These are phyloP conservation scores for Astyanax mexicanus DNA, from an alignment of 2,797 vertebrate species.

Conservation along the genomic window DNA sequence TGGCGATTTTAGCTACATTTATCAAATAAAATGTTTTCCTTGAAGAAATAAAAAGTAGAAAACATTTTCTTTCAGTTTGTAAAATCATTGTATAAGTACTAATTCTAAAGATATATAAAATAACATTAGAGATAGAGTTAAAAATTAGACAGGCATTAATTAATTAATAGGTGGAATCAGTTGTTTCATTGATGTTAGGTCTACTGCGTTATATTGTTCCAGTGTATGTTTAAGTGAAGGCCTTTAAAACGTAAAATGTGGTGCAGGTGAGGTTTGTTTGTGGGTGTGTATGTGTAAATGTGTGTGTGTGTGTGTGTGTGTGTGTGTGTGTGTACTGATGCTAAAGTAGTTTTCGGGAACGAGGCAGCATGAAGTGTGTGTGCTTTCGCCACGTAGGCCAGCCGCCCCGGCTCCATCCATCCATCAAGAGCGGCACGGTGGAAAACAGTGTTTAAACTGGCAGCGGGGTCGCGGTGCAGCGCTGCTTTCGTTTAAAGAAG, in stretches of 20 bases:
- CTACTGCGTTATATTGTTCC: slow-evolving; percentile 11
- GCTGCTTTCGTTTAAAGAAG: slow-evolving; percentile 33
- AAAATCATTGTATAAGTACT: too few relatives aligned
- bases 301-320: slow-evolving; percentile 2
- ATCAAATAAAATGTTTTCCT: too few relatives aligned
- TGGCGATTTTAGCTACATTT: too few relatives aligned
- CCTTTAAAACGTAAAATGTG: too few relatives aligned
- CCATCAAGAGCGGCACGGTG: slow-evolving; percentile 33
- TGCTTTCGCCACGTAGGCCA: slow-evolving; percentile 3
- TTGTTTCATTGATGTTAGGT: slow-evolving; percentile 22
- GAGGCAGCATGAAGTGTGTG: slow-evolving; percentile 28
- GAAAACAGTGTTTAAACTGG: slow-evolving; percentile 50
- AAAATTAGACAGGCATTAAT: slow-evolving; percentile 5
- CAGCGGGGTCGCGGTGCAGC: slow-evolving; percentile 31
- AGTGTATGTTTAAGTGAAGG: background rate
- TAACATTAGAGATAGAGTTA: too few relatives aligned
- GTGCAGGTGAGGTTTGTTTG: too few relatives aligned
- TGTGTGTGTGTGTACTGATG: background rate
- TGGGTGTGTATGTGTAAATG: slow-evolving; percentile 34
- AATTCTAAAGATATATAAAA: too few relatives aligned
- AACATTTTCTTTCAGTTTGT: too few relatives aligned
- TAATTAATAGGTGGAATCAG: background rate
- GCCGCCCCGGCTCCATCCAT: slow-evolving; percentile 33
- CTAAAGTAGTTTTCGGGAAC: slow-evolving; percentile 13
- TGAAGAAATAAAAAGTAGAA: too few relatives aligned